Evolutionary conservation across 2,797 vertebrate species (phyloP).

Genomic region (Lophotriccus pileatus): DNA sequence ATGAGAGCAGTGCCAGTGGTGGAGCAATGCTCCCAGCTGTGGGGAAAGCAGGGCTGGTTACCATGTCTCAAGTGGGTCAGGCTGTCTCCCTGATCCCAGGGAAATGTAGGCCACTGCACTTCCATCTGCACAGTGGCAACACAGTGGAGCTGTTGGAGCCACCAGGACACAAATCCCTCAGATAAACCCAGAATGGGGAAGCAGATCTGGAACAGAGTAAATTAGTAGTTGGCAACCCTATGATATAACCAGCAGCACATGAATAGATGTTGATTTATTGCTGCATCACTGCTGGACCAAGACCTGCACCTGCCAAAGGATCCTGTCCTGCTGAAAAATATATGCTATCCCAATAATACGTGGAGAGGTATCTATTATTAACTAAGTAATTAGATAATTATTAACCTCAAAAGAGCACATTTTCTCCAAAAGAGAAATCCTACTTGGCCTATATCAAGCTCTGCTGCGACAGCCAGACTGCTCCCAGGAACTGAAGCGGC

Average conservation of each 20-base stretch:
- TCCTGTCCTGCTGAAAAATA: background rate
- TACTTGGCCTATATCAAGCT: background rate
- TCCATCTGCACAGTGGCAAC: background rate
- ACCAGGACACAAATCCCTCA: background rate
- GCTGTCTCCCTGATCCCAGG: background rate
- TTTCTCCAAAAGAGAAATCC: background rate
- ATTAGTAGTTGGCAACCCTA: background rate
- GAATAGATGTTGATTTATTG: background rate
- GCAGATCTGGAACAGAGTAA: background rate
- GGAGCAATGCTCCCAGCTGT: background rate
- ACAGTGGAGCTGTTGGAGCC: background rate
- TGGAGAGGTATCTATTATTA: background rate
- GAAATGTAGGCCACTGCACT: conserved; percentile 27
- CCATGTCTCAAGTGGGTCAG: background rate
- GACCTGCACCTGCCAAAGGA: background rate
- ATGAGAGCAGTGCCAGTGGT: background rate
- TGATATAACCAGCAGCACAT: background rate
- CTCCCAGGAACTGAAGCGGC: background rate
- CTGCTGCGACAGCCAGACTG: background rate
- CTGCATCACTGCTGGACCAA: fast-evolving
- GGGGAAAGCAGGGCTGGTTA: background rate
- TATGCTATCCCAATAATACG: background rate
- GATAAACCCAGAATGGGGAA: background rate
- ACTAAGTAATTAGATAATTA: background rate
- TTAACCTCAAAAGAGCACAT: background rate